Conservation (phyloP, 2,113 vertebrate species). For the Damaliscus lunatus region DNA sequence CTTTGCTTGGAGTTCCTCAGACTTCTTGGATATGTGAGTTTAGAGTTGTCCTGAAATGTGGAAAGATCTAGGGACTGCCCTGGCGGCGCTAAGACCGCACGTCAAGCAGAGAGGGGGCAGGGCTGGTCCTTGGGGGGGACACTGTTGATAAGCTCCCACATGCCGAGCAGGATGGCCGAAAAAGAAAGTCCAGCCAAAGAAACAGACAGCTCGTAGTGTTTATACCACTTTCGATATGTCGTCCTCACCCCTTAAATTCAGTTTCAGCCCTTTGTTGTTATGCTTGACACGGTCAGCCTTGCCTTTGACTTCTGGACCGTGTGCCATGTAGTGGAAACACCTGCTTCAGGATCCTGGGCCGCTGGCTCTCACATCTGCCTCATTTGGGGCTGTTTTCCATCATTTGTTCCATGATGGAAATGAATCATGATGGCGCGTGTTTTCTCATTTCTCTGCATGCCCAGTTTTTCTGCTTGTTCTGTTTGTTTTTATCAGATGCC, state of each 20-base stretch:
- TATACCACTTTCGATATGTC: not conserved
- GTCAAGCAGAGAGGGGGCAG: not conserved
- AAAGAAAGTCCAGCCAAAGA: not conserved
- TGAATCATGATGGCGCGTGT: too few species aligned
- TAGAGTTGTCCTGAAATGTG: not conserved
- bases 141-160: not conserved
- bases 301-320: not conserved
- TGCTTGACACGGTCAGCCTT: rapidly evolving
- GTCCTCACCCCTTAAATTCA: not conserved
- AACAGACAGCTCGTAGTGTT: rapidly evolving
- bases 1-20: not conserved
- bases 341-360: not conserved
- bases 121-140: not conserved
- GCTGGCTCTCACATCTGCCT: not conserved
- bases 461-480: not conserved
- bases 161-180: not conserved
- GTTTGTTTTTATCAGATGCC: not conserved
- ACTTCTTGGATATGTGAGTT: not conserved
- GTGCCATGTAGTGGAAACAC: rapidly evolving
- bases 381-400: not conserved
- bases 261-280: too few species aligned
- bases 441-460: not conserved
- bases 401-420: too few species aligned
- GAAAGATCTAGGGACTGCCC: not conserved
- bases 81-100: not conserved